phyloP scores from a whole-genome alignment of 2,113 vertebrate species.

The Pangasianodon hypophthalmus region DNA sequence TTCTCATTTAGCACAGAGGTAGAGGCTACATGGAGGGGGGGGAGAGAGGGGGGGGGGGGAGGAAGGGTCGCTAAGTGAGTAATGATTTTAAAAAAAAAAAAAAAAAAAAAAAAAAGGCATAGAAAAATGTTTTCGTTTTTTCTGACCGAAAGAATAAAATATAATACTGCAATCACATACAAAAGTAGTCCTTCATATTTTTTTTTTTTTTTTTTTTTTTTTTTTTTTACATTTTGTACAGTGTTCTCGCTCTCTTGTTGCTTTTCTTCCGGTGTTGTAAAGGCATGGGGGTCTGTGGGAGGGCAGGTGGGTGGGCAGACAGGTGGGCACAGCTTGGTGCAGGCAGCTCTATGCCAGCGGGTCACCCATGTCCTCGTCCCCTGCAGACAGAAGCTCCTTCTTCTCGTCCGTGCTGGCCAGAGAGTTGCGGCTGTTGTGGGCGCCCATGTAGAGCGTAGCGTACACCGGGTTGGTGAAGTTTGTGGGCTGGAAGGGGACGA shows the following conservation, averaged over 20 bases:
- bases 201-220: constrained; percentile 70
- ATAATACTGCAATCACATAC: constrained; percentile 99
- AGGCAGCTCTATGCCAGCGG: constrained; percentile 83
- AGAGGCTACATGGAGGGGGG: constrained; percentile 72
- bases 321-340: neutral
- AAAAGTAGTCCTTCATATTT: constrained; percentile 99
- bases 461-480: constrained; percentile 98
- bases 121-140: constrained; percentile 76
- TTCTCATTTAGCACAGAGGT: constrained; percentile 78
- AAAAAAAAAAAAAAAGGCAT: constrained; percentile 71
- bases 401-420: constrained; percentile 97
- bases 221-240: constrained; percentile 96
- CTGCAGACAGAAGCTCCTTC: constrained; percentile 89
- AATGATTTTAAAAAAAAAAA: constrained; percentile 65
- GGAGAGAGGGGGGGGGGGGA: constrained; percentile 54
- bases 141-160: constrained; percentile 79
- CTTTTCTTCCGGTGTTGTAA: constrained; percentile 68
- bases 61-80: constrained; percentile 52
- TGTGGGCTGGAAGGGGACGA: constrained; percentile 81
- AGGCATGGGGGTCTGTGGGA: constrained; percentile 69
- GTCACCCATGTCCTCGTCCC: constrained; percentile 90
- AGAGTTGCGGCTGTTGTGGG: constrained; percentile 93
- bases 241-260: constrained; percentile 73
- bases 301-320: constrained; percentile 29
- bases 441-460: constrained; percentile 97